Evolutionary conservation across 2,113 vertebrate genomes (phyloP).

Genomic region (Nycticorax nycticorax): DNA sequence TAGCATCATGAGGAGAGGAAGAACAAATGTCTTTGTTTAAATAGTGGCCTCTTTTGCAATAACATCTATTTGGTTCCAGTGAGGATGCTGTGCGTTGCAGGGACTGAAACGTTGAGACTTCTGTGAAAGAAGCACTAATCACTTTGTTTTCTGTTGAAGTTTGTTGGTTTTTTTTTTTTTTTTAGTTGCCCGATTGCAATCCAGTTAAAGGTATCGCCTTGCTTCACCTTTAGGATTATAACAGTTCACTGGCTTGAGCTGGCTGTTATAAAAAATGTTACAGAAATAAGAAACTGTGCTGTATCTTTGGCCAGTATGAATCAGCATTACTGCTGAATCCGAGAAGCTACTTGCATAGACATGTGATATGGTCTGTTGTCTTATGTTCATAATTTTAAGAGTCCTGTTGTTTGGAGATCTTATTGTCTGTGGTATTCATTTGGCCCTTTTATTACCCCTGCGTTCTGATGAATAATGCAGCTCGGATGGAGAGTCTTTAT

Average conservation of each 20-base stretch:
- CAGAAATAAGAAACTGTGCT: neutral
- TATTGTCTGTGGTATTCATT: neutral
- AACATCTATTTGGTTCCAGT: conserved; percentile 26
- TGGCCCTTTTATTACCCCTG: neutral
- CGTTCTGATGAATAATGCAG: neutral
- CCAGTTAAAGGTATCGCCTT: neutral
- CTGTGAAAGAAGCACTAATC: neutral
- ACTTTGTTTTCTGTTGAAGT: neutral
- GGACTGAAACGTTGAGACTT: neutral
- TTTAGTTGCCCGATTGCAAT: neutral
- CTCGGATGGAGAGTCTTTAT: neutral
- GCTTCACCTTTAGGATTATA: neutral
- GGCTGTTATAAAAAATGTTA: neutral
- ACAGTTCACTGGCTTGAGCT: neutral
- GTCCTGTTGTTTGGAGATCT: neutral
- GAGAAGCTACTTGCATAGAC: neutral
- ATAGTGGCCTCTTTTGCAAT: conserved; percentile 50
- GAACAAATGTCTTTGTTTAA: conserved; percentile 69
- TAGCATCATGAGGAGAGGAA: conserved; percentile 65
- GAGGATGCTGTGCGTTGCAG: conserved; percentile 18
- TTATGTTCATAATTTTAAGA: neutral
- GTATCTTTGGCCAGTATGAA: neutral
- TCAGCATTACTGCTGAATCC: neutral
- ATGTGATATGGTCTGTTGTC: neutral
- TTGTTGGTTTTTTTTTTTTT: neutral